Conservation (phyloP, 2,797 vertebrate species). For the Coregonus ussuriensis region DNA sequence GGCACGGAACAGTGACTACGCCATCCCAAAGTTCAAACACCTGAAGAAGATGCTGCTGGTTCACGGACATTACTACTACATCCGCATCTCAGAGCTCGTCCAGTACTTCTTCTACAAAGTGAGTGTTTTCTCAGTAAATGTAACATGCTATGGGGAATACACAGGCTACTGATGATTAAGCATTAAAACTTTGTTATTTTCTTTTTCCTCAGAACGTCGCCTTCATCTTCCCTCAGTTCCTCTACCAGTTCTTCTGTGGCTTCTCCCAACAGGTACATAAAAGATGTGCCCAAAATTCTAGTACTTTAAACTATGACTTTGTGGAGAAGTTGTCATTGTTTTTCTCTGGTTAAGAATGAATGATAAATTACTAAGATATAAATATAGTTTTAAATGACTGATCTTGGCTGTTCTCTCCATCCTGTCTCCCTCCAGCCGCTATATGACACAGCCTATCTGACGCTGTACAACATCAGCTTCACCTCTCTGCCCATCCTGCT, state of each 20-base stretch:
- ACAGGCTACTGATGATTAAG: neutral
- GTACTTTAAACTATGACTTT: neutral
- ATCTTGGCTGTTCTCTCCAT: neutral
- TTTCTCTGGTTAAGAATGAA: neutral
- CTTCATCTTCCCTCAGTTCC: constrained; percentile 98
- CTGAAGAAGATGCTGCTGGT: constrained; percentile 98
- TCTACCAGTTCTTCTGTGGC: constrained; percentile 99
- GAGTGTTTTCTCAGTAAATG: neutral
- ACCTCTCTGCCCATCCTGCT: constrained; percentile 96
- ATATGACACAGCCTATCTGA: constrained; percentile 95
- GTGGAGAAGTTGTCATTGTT: neutral
- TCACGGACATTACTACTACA: constrained; percentile 97
- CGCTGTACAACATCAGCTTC: constrained; percentile 99
- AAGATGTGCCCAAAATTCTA: neutral
- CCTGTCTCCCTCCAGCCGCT: constrained; percentile 80
- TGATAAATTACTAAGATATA: neutral
- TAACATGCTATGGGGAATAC: neutral
- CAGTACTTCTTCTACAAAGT: constrained; percentile 99
- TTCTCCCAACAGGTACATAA: constrained; percentile 93
- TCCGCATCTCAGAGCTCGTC: constrained; percentile 97
- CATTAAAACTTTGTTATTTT: constrained; percentile 6
- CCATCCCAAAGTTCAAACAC: constrained; percentile 97
- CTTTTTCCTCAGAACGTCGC: constrained; percentile 88
- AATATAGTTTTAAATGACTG: neutral
- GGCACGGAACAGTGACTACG: constrained; percentile 98